Evolutionary conservation across 2,888 invertebrate genomes (phyloP).

Genomic region (Emmelina monodactyla): DNA sequence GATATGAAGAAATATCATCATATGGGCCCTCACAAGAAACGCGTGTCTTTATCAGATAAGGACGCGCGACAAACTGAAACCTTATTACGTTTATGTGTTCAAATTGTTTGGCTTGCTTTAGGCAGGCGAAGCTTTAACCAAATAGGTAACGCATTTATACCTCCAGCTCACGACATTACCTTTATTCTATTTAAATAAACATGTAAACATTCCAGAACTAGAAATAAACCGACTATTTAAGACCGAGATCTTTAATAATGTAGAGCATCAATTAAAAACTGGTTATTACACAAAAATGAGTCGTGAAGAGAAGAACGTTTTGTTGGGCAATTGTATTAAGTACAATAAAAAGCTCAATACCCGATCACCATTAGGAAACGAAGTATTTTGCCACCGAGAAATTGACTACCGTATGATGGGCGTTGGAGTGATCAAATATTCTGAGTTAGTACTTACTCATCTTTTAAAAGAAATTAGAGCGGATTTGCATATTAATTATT

Average conservation of each 20-base stretch:
- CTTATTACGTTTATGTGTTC: conserved; percentile 63
- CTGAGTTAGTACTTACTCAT: conserved; percentile 6
- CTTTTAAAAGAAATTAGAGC: too few relatives aligned
- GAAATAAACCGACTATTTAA: conserved; percentile 70
- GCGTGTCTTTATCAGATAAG: conserved; percentile 68
- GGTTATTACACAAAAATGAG: conserved; percentile 40
- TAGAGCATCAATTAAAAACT: conserved; percentile 52
- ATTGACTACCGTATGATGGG: conserved; percentile 68
- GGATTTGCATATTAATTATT: too few relatives aligned
- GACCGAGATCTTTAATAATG: conserved; percentile 66
- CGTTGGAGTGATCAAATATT: conserved; percentile 50
- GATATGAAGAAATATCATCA: conserved; percentile 67
- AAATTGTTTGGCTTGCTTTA: conserved; percentile 71
- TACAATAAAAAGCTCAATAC: conserved; percentile 64
- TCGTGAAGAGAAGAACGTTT: conserved; percentile 59
- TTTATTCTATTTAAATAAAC: too few relatives aligned
- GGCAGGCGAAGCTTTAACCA: conserved; percentile 64
- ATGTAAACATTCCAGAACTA: conserved; percentile 43
- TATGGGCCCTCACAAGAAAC: conserved; percentile 62
- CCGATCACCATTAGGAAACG: conserved; percentile 66
- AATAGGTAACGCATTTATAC: conserved; percentile 65
- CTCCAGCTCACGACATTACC: too few relatives aligned
- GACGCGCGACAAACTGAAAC: conserved; percentile 69
- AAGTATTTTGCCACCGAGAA: conserved; percentile 59
- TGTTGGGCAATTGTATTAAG: conserved; percentile 61